Evolutionary conservation across 2,888 invertebrate genomes (phyloP), one percentile per base, ranked within the genome.

Genomic region (Meiosimyza decipiens): DNA sequence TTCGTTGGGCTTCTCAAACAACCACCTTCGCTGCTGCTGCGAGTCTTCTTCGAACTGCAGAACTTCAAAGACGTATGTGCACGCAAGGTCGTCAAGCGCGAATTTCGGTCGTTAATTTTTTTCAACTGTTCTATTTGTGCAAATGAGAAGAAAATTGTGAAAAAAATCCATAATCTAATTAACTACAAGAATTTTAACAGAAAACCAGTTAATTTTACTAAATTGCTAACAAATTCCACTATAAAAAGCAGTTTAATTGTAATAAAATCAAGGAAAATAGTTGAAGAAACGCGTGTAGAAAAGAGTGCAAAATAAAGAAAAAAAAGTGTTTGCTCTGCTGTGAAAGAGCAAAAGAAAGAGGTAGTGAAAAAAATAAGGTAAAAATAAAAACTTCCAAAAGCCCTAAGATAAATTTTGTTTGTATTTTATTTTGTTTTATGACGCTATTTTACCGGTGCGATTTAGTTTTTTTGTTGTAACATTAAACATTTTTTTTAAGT

Each of bases 241-340:
- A 68, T 68, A 49, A 60, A 64, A 40, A 73, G 66, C 64, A 28
- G 52, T 28, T 28, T 28, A 28, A 28, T 3, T 28, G 4, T 28
- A 28, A 4, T 4, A 55, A 63, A 16, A n/a, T 22, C 9, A 65
- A 69, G 57, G 28, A 12, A 7, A 15, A 65, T 28, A 28, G 4
- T 28, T 28, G 28, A 28, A 28, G 28, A 60, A 71, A 72, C 66
- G 72, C 47, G 64, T 71, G 52, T 47, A 55, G 62, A 15, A 51
- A 64, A 68, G 52, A 16, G 71, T 40, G 40, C 40, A 66, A 72
- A 73, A 71, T 55, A 65, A 73, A 65, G 59, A 40, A 68, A 73
- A 60, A 13, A 28, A 16, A 52, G 65, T 55, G 50, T 47, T 50
- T 55, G 62, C 55, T 68, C 49, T 33, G 55, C 47, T 64, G 64